Conservation (phyloP, 2,797 vertebrate genomes). For the Fratercula arctica region DNA sequence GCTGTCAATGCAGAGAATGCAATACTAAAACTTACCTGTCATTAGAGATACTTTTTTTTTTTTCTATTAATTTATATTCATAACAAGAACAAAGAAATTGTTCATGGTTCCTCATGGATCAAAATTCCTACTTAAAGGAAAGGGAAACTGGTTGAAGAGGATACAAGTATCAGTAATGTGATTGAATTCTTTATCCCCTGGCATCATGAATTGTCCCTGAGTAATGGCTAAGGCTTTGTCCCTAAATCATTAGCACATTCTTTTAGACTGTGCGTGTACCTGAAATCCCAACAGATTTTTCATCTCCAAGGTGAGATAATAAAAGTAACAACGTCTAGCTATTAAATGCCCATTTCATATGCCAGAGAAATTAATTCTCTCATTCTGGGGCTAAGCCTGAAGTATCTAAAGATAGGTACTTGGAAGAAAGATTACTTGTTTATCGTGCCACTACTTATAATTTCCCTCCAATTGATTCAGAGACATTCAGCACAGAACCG, state of each 20-base stretch:
- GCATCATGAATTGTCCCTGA: not conserved
- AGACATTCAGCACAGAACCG: not conserved
- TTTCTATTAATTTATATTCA: not conserved
- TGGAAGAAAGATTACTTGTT: not conserved
- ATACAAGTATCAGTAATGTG: not conserved
- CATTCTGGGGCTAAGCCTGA: not conserved
- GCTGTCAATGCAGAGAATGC: not conserved
- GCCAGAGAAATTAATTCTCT: not conserved
- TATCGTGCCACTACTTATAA: not conserved
- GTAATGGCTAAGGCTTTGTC: not conserved
- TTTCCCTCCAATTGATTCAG: not conserved
- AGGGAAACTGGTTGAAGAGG: not conserved
- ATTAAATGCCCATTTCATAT: not conserved
- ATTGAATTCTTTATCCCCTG: not conserved
- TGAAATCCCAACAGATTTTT: not conserved
- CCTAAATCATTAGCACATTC: not conserved
- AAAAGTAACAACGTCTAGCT: not conserved
- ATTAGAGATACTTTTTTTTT: not conserved
- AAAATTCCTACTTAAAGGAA: constrained; percentile 14
- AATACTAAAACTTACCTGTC: not conserved
- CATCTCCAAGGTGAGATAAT: not conserved
- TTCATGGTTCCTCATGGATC: not conserved
- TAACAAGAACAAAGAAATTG: not conserved
- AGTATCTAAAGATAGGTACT: not conserved
- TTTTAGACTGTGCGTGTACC: not conserved